Percentiles rank a stretch among this genome's conserved stretches.
phyloP scores from a whole-genome alignment of 2,113 vertebrate genomes.

The Scolopax mira region DNA sequence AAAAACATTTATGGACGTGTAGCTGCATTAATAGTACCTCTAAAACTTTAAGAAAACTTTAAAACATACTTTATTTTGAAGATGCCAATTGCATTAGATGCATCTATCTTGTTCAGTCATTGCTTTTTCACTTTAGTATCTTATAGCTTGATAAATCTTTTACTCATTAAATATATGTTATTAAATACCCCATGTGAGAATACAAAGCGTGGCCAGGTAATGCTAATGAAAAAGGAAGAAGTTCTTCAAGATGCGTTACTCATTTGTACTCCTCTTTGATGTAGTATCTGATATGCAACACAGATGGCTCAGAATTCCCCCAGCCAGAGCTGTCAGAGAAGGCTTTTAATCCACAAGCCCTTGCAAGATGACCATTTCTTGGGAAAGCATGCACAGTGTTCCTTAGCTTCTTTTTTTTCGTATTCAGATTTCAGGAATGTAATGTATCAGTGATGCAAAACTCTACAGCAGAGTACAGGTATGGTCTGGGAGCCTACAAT shows the following conservation, averaged over 20 bases:
- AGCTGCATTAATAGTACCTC: neutral
- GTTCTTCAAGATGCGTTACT: neutral
- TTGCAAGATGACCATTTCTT: neutral
- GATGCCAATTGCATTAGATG: neutral
- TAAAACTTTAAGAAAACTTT: neutral
- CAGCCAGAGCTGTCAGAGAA: neutral
- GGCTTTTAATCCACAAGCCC: neutral
- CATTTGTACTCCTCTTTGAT: neutral
- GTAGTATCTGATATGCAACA: neutral
- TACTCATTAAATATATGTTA: neutral
- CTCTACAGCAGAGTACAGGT: neutral
- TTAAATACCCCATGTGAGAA: neutral
- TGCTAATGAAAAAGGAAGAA: neutral
- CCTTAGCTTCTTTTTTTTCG: neutral
- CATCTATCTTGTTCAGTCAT: neutral
- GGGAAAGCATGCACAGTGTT: neutral
- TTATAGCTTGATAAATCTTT: neutral
- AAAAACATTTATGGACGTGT: neutral
- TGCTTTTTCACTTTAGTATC: neutral
- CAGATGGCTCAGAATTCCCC: neutral
- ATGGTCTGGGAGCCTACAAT: neutral
- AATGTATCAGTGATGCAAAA: neutral
- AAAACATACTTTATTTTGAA: neutral
- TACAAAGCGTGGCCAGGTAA: neutral
- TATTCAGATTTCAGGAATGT: neutral